Conservation (phyloP, 2,888 invertebrate species). For the Busseola fusca region DNA sequence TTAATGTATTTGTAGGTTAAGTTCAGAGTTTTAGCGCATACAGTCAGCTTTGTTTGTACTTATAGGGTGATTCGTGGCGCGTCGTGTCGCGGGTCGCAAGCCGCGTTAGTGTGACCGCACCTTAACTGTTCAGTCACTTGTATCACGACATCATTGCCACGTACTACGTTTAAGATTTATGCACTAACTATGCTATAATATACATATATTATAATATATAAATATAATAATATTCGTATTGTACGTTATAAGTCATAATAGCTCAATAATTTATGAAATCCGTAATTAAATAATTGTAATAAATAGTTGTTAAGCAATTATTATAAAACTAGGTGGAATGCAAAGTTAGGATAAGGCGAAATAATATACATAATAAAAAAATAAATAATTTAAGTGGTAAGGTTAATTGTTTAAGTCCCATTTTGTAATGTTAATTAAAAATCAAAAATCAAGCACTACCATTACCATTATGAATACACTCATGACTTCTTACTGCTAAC, state of each 20-base stretch:
- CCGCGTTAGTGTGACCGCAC: slow-evolving; percentile 45
- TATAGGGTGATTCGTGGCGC: slow-evolving; percentile 8
- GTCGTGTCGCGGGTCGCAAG: slow-evolving; percentile 1
- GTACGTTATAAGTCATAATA: slow-evolving; percentile 77
- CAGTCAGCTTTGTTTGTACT: slow-evolving; percentile 46
- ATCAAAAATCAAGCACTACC: slow-evolving; percentile 86
- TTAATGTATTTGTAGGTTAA: slow-evolving; percentile 35
- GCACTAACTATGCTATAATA: slow-evolving; percentile 84
- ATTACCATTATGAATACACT: slow-evolving; percentile 88
- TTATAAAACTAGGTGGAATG: slow-evolving; percentile 71
- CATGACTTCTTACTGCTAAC: slow-evolving; percentile 88
- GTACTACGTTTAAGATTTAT: slow-evolving; percentile 73
- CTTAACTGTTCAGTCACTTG: slow-evolving; percentile 64
- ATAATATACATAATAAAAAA: slow-evolving; percentile 76
- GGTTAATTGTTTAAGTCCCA: slow-evolving; percentile 80
- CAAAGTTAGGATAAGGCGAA: slow-evolving; percentile 69
- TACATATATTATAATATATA: slow-evolving; percentile 58
- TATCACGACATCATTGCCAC: slow-evolving; percentile 75
- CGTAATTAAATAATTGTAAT: slow-evolving; percentile 77
- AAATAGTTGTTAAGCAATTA: slow-evolving; percentile 79
- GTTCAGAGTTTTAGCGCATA: slow-evolving; percentile 25
- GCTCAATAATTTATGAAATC: slow-evolving; percentile 84
- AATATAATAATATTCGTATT: slow-evolving; percentile 69
- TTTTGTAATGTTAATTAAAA: slow-evolving; percentile 88
- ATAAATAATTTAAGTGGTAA: slow-evolving; percentile 73